Percentiles rank a stretch among this genome's conserved stretches.
Evolutionary conservation across 2,113 vertebrate genomes (phyloP).

Genomic region (Mus spicilegus): DNA sequence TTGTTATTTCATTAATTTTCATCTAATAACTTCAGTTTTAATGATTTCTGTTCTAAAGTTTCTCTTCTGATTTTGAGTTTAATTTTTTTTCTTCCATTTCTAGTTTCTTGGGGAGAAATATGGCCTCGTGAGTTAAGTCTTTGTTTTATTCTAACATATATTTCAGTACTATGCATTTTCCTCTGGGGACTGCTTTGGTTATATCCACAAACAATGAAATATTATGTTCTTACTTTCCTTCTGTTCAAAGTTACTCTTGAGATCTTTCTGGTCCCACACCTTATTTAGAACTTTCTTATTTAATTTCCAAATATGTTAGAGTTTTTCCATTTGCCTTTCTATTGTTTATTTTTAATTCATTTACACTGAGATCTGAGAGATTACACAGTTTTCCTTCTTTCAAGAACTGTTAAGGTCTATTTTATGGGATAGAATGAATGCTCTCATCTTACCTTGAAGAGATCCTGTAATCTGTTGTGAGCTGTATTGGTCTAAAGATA

Average conservation of each 20-base stretch:
- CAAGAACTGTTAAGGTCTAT: background rate
- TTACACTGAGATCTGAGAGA: background rate
- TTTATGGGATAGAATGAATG: background rate
- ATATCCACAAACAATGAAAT: background rate
- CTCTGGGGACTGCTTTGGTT: background rate
- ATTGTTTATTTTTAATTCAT: conserved; percentile 6
- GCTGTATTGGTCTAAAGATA: background rate
- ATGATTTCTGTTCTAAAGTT: background rate
- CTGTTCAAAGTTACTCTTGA: background rate
- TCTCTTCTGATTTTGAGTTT: background rate
- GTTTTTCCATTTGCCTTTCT: background rate
- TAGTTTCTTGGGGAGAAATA: background rate
- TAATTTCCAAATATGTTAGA: background rate
- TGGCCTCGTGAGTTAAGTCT: background rate
- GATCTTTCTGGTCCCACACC: background rate
- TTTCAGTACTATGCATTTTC: background rate
- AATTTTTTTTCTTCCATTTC: background rate
- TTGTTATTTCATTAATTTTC: background rate
- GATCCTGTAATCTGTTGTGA: background rate
- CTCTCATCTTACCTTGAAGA: background rate
- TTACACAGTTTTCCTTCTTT: background rate
- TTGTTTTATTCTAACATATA: background rate
- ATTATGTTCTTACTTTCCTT: background rate
- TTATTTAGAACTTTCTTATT: background rate
- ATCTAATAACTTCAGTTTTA: background rate